These are phyloP conservation scores for Mesitornis unicolor DNA, from an alignment of 2,113 vertebrate species.

Conservation along the genomic window DNA sequence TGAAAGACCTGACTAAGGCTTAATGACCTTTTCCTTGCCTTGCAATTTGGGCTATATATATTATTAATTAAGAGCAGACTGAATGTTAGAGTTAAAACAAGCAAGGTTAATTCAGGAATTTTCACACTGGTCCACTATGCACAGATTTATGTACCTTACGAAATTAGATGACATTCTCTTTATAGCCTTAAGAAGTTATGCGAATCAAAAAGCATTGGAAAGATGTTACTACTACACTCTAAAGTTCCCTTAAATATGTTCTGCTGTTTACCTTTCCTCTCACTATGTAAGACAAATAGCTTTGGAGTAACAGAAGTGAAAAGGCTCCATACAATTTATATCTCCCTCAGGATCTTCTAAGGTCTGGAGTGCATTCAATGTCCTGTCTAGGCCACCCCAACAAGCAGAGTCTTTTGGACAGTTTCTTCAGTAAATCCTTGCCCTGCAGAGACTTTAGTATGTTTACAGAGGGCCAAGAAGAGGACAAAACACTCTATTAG, in stretches of 20 bases:
- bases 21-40: background rate
- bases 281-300: background rate
- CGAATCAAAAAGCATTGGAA: background rate
- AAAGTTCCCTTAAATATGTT: background rate
- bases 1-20: background rate
- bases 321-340: background rate
- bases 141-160: rapidly evolving
- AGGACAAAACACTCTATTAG: background rate
- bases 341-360: background rate
- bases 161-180: background rate
- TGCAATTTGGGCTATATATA: background rate
- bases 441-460: background rate
- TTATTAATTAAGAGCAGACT: background rate
- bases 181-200: background rate
- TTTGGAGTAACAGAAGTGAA: background rate
- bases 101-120: background rate
- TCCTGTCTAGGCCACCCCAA: background rate
- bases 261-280: background rate
- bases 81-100: background rate
- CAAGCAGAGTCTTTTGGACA: background rate
- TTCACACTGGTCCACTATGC: background rate
- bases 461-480: background rate
- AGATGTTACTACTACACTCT: background rate
- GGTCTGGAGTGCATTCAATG: background rate
- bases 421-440: background rate